A percentile compares a stretch with the other conserved stretches of the same genome.
These are phyloP conservation scores for Acronicta aceris DNA, from an alignment of 2,888 invertebrate genomes.

Conservation along the genomic window DNA sequence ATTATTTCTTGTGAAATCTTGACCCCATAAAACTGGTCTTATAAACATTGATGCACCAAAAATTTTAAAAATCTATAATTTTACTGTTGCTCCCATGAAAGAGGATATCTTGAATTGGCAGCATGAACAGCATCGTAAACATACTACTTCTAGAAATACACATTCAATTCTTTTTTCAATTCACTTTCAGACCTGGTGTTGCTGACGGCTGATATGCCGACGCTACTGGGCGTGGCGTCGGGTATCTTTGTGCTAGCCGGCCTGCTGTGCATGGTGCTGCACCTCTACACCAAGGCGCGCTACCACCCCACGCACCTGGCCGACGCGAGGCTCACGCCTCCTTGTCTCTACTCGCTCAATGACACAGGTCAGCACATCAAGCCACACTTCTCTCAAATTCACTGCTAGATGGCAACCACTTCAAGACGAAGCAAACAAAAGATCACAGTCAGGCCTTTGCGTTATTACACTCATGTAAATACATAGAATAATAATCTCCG, in stretches of 20 bases:
- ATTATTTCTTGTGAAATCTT: background rate
- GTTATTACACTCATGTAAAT: background rate
- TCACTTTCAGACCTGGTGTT: slow-evolving; percentile 91
- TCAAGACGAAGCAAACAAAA: background rate
- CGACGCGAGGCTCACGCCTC: slow-evolving; percentile 95
- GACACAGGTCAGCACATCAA: slow-evolving; percentile 94
- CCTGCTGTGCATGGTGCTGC: slow-evolving; percentile 96
- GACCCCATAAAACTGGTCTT: too few relatives aligned
- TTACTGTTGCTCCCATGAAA: too few relatives aligned
- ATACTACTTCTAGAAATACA: background rate
- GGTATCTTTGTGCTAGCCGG: slow-evolving; percentile 96
- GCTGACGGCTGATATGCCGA: slow-evolving; percentile 95
- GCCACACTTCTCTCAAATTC: background rate
- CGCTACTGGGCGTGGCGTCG: slow-evolving; percentile 95
- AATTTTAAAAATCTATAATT: too few relatives aligned
- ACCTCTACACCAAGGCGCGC: slow-evolving; percentile 92
- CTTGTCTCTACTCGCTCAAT: slow-evolving; percentile 94
- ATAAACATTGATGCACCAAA: too few relatives aligned
- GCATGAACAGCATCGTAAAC: too few relatives aligned
- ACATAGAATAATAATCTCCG: too few relatives aligned
- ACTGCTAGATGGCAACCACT: background rate
- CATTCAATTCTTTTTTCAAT: background rate
- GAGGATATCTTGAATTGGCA: too few relatives aligned
- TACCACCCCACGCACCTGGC: slow-evolving; percentile 93
- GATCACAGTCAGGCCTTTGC: background rate